Percentiles rank a stretch among this genome's conserved stretches.
Evolutionary conservation across 2,888 invertebrate genomes (phyloP).

Genomic region (Drosophila mettleri): DNA sequence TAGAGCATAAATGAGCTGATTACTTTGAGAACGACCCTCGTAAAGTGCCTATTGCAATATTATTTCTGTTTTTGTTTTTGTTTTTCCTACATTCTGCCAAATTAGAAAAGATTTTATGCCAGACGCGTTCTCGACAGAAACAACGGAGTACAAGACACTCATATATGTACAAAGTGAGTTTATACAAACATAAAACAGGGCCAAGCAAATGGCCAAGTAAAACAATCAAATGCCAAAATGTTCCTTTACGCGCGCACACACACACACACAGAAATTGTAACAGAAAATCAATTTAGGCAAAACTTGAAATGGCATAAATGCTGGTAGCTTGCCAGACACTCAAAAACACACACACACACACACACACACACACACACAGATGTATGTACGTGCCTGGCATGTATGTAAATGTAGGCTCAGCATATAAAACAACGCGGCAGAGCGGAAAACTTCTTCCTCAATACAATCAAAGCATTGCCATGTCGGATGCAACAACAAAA

Average conservation of each 20-base stretch:
- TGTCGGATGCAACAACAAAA: slow-evolving; percentile 51
- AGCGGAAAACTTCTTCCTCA: slow-evolving; percentile 70
- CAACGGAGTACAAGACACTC: slow-evolving; percentile 33
- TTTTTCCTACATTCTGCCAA: slow-evolving; percentile 32
- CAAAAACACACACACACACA: slow-evolving; percentile 13
- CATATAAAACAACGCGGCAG: slow-evolving; percentile 59
- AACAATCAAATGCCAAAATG: slow-evolving; percentile 68
- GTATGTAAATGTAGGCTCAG: slow-evolving; percentile 61
- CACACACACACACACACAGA: slow-evolving; percentile 10
- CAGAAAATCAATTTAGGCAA: slow-evolving; percentile 76
- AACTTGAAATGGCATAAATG: slow-evolving; percentile 72
- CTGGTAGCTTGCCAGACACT: slow-evolving; percentile 56
- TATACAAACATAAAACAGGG: slow-evolving; percentile 31
- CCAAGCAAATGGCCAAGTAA: slow-evolving; percentile 59
- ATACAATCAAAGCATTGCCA: slow-evolving; percentile 66
- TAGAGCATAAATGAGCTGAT: slow-evolving; percentile 55
- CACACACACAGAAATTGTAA: slow-evolving; percentile 56
- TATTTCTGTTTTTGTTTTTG: slow-evolving; percentile 7
- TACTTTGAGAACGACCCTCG: slow-evolving; percentile 62
- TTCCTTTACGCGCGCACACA: slow-evolving; percentile 5
- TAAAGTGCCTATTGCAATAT: slow-evolving; percentile 37
- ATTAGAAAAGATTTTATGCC: slow-evolving; percentile 77
- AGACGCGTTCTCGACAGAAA: slow-evolving; percentile 63
- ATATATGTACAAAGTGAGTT: slow-evolving; percentile 19
- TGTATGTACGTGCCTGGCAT: slow-evolving; percentile 40